A percentile compares a stretch with the other conserved stretches of the same genome.
Evolutionary conservation across 1,140 invertebrate genomes (phyloP).

Genomic region (Hycleus cichorii): DNA sequence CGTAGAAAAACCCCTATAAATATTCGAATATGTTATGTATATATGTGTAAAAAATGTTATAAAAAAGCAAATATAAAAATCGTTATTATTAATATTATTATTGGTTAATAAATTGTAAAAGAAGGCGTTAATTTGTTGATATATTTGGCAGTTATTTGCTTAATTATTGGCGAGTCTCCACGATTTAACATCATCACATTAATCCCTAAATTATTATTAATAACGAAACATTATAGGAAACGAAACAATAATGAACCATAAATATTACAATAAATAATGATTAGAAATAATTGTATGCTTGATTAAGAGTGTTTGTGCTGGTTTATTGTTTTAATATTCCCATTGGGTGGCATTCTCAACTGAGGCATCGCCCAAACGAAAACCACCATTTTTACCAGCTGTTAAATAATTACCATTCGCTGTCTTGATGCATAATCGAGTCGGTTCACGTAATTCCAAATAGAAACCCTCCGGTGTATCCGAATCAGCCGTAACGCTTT

Average conservation of each 20-base stretch:
- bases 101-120: no score
- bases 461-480: slow-evolving; percentile 83
- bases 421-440: slow-evolving; percentile 81
- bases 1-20: background rate
- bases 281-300: background rate
- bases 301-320: background rate
- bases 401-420: slow-evolving; percentile 73
- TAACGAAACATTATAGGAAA: slow-evolving; percentile 3
- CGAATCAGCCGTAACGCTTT: slow-evolving; percentile 79
- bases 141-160: no score
- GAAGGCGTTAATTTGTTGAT: no score
- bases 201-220: slow-evolving; percentile 5
- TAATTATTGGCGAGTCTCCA: no score
- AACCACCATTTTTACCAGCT: slow-evolving; percentile 90
- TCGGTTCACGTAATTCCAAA: slow-evolving; percentile 86
- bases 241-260: slow-evolving; percentile 3
- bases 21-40: no score
- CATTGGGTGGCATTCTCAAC: slow-evolving; percentile 79
- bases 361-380: slow-evolving; percentile 75
- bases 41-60: no score
- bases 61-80: no score
- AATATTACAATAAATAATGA: background rate
- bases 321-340: slow-evolving; percentile 69
- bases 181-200: slow-evolving; percentile 10
- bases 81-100: no score